Evolutionary conservation across 2,113 vertebrate species (phyloP).

Genomic region (Actenoides hombroni): DNA sequence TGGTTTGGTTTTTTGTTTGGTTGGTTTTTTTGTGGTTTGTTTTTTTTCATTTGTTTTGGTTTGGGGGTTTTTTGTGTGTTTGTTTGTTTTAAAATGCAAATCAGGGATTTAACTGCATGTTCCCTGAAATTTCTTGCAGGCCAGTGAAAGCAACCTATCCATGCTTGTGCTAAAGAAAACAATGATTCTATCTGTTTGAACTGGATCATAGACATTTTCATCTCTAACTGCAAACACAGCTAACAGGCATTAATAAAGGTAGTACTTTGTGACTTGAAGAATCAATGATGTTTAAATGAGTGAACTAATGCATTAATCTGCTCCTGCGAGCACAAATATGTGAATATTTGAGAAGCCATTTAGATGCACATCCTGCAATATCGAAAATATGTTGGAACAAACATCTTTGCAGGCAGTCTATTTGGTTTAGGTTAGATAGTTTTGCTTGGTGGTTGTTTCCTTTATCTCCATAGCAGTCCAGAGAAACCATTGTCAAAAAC

Average conservation of each 20-base stretch:
- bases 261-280: not conserved
- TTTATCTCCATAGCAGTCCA: not conserved
- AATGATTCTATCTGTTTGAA: not conserved
- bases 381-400: not conserved
- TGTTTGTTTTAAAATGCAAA: not conserved
- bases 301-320: not conserved
- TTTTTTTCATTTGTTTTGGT: no score
- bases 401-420: not conserved
- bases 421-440: not conserved
- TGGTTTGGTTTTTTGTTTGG: not conserved
- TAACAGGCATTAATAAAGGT: not conserved
- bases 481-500: not conserved
- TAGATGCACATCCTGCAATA: not conserved
- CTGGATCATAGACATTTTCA: not conserved
- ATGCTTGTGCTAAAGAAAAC: not conserved
- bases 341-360: not conserved
- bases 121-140: not conserved
- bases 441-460: not conserved
- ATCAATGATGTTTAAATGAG: not conserved
- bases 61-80: not conserved
- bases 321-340: not conserved
- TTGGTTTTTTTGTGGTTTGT: not conserved
- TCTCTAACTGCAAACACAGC: not conserved
- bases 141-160: not conserved
- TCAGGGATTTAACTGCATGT: not conserved